Base-by-base conservation (phyloP, 2,888 invertebrate genomes). In the Platycheirus rosarum region DNA sequence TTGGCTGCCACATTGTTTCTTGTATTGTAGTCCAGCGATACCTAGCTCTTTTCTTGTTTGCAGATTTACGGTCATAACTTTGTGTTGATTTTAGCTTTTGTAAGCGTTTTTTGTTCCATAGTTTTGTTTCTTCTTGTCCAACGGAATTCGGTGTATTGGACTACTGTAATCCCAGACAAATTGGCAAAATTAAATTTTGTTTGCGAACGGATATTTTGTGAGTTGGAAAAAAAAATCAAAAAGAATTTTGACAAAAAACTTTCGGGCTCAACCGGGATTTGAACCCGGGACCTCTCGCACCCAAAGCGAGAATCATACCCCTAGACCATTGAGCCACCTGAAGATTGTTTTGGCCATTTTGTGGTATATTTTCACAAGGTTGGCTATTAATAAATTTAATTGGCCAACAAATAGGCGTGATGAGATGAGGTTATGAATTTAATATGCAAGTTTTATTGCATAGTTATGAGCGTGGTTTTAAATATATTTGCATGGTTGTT, bases 211-310 rank as follows among this genome's bases (percentile, higher is more conserved):
- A 37, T 16, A 69, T 35, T 55, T 55, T 48, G n/a, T 5, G 11
- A 40, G 14, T 6, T 65, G 78, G 18, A 65, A 32, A 60, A 57
- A 44, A 37, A 37, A 37, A 55, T 55, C 69, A 85, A 73, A 84
- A 55, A 37, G 11, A 2, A 42, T 14, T 68, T 4, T 2, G 29
- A 57, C 71, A 85, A 82, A 84, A 68, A 55, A 13, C 13, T 68
- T n/a, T 60, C 68, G 89, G 89, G 89, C 89, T 89, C 89, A 89
- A 89, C 89, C 89, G 89, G 89, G 89, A 89, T 89, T 89, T 89
- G 89, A 89, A 89, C 89, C 89, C 89, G 89, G 89, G 89, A 89
- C 89, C 89, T 89, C 89, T 89, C 89, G 89, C 89, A 89, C 89
- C 89, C 89, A 88, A 89, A 89, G 89, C 89, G 89, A 89, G 88